Evolutionary conservation across 2,888 invertebrate genomes (phyloP).

Genomic region (Syritta pipiens): DNA sequence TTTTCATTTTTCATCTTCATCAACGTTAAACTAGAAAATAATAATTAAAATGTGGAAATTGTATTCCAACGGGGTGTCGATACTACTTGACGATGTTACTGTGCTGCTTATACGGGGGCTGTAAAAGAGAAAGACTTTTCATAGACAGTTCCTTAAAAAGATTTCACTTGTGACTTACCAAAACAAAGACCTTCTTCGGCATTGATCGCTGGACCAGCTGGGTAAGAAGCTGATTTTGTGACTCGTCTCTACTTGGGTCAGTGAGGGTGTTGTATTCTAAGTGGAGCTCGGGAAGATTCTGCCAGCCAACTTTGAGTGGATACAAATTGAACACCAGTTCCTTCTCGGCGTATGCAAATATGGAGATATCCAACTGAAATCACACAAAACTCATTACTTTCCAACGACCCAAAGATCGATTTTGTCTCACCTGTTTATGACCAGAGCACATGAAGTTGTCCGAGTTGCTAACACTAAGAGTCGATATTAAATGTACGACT

Average conservation of each 20-base stretch:
- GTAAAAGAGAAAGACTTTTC: neutral
- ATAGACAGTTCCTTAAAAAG: neutral
- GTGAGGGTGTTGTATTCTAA: constrained; percentile 77
- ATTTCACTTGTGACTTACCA: constrained; percentile 72
- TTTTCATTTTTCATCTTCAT: neutral
- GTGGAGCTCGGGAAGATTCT: constrained; percentile 77
- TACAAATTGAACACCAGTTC: constrained; percentile 78
- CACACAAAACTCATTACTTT: neutral
- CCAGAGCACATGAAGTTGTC: constrained; percentile 98
- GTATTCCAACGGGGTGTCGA: constrained; percentile 24
- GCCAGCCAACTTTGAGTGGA: constrained; percentile 79
- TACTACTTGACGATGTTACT: constrained; percentile 56
- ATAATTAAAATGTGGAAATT: constrained; percentile 38
- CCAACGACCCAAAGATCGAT: neutral
- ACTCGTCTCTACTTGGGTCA: constrained; percentile 76
- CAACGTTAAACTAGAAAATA: constrained; percentile 52
- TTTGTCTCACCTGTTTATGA: constrained; percentile 87
- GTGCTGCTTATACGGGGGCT: constrained; percentile 60
- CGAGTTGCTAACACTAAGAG: constrained; percentile 76
- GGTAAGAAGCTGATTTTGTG: constrained; percentile 75
- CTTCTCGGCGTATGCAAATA: constrained; percentile 77
- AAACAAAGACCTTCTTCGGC: constrained; percentile 79
- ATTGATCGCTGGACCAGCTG: constrained; percentile 78
- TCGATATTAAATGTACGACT: constrained; percentile 77
- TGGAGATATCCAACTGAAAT: constrained; percentile 77